Percentiles rank a stretch among this genome's conserved stretches.
phyloP scores from a whole-genome alignment of 2,113 vertebrate genomes.

The Hemibates koningsi region DNA sequence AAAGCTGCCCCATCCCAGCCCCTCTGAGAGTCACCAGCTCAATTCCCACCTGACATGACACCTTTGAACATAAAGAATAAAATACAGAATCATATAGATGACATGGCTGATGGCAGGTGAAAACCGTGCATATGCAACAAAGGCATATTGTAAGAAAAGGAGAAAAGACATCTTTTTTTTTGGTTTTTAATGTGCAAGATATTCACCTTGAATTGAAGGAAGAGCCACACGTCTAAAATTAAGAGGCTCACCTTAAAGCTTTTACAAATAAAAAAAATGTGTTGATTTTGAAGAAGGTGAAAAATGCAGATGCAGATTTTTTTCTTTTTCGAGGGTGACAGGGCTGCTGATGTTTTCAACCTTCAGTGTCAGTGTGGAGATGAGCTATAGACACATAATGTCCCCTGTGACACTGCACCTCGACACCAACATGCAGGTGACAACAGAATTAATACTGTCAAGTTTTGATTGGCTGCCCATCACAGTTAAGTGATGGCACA shows the following conservation, averaged over 20 bases:
- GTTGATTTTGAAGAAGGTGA: not conserved
- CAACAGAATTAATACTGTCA: not conserved
- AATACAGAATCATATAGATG: conserved; percentile 15
- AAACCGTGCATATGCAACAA: not conserved
- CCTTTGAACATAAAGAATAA: conserved; percentile 12
- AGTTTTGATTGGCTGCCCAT: not conserved
- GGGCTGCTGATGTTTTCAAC: not conserved
- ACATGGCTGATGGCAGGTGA: not conserved
- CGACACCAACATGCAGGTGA: not conserved
- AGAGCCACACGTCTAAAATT: not conserved
- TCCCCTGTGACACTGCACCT: not conserved
- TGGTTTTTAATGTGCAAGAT: not conserved
- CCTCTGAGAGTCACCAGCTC: not conserved
- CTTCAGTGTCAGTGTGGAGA: not conserved
- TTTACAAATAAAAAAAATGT: not conserved
- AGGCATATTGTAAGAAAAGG: not conserved
- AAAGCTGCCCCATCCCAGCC: not conserved
- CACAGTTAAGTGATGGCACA: not conserved
- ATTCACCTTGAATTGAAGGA: not conserved
- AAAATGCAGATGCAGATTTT: not conserved
- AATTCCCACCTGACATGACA: conserved; percentile 48
- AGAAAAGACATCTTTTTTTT: not conserved
- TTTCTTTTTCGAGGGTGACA: not conserved
- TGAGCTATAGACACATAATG: not conserved
- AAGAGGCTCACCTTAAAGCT: not conserved